Evolutionary conservation across 2,888 invertebrate species (phyloP).

Genomic region (Shargacucullia verbasci): DNA sequence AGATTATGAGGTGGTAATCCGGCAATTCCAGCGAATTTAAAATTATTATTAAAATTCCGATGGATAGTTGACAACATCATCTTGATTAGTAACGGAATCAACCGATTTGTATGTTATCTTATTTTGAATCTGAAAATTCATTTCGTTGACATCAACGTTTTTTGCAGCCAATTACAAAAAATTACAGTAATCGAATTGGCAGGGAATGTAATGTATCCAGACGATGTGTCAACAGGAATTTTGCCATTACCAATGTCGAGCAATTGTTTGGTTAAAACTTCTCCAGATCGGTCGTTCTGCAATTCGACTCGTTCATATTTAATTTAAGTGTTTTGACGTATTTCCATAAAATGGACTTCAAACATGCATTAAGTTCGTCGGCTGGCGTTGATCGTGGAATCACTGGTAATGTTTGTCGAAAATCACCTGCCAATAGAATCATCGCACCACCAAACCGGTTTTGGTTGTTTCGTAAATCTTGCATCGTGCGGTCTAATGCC

Average conservation of each 20-base stretch:
- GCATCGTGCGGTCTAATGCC: constrained; percentile 11
- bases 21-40: no score
- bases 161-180: no score
- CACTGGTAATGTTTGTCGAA: constrained; percentile 17
- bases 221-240: constrained; percentile 20
- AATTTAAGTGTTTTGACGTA: constrained; percentile 21
- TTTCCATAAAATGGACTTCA: constrained; percentile 33
- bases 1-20: no score
- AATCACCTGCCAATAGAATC: constrained; percentile 56
- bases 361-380: constrained; percentile 61
- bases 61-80: no score
- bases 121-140: no score
- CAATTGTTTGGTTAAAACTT: constrained; percentile 39
- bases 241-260: constrained; percentile 45
- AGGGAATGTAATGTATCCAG: no score
- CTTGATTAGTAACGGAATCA: no score
- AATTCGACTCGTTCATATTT: constrained; percentile 28
- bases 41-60: no score
- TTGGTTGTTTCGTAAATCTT: no score
- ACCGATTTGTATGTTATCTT: no score
- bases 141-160: no score
- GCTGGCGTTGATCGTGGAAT: constrained; percentile 56
- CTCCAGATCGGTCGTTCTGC: constrained; percentile 21
- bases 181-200: no score
- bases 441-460: constrained; percentile 59